Conservation (phyloP, 2,888 invertebrate species). For the Diogma glabrata region DNA sequence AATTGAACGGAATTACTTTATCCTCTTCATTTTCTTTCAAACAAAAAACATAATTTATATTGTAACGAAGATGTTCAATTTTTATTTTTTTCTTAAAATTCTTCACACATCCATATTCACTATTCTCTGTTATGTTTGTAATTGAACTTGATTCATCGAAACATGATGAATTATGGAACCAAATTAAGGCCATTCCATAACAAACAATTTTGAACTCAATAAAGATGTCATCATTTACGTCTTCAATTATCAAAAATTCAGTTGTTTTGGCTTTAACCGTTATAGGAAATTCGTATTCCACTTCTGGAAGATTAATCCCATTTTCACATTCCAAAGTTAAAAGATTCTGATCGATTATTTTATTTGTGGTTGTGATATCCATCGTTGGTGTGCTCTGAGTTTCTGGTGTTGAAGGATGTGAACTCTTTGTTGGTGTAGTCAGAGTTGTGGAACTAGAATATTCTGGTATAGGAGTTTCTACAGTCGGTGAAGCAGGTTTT, state of each 20-base stretch:
- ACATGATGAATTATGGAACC: background rate
- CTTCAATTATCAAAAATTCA: conserved; percentile 4
- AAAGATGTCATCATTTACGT: background rate
- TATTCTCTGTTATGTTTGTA: background rate
- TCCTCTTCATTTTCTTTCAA: background rate
- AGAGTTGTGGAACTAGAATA: too few relatives aligned
- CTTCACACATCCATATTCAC: background rate
- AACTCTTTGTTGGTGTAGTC: too few relatives aligned
- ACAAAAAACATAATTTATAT: conserved; percentile 1
- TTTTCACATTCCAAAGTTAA: conserved; percentile 3
- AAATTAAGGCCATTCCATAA: background rate
- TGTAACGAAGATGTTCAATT: background rate
- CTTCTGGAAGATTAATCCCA: background rate
- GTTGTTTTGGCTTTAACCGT: background rate
- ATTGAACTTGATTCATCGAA: background rate
- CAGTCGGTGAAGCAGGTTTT: too few relatives aligned
- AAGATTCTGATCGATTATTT: too few relatives aligned
- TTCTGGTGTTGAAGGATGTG: too few relatives aligned
- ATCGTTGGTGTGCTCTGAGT: too few relatives aligned
- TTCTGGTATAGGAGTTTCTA: too few relatives aligned
- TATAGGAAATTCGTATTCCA: background rate
- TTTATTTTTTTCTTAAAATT: background rate
- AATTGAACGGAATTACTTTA: conserved; percentile 5
- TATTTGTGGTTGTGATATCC: too few relatives aligned
- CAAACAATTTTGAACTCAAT: background rate